phyloP scores from a whole-genome alignment of 1,140 invertebrate genomes.

The Bombus waltoni region DNA sequence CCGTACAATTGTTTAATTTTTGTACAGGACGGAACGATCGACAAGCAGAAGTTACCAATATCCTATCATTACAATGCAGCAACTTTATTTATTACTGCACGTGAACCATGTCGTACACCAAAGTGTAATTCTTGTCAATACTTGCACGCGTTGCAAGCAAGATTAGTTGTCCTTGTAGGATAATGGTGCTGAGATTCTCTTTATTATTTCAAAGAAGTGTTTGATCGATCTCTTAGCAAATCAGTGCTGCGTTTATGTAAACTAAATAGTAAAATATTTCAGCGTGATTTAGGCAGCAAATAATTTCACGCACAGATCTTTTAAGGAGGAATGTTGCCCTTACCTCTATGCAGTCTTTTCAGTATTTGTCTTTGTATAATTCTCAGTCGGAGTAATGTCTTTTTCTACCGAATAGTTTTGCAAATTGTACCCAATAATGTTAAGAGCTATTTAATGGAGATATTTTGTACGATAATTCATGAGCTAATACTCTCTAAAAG shows the following conservation, averaged over 20 bases:
- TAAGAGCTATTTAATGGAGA: conserved; percentile 23
- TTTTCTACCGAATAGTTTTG: background rate
- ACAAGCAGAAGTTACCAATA: conserved; percentile 37
- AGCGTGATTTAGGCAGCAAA: conserved; percentile 43
- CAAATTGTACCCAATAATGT: conserved; percentile 3
- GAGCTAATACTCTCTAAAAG: conserved; percentile 49
- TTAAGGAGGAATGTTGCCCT: conserved; percentile 48
- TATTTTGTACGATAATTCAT: conserved; percentile 28
- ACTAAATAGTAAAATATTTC: conserved; percentile 58
- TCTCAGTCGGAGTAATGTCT: background rate
- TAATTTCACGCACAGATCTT: conserved; percentile 47
- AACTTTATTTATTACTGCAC: conserved; percentile 67
- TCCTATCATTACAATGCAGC: conserved; percentile 55
- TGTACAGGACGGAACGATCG: conserved; percentile 27
- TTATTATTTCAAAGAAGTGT: conserved; percentile 51
- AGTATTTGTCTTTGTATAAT: conserved; percentile 25
- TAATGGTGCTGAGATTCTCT: conserved; percentile 67
- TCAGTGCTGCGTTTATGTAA: conserved; percentile 48
- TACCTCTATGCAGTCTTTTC: background rate
- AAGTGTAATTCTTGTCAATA: conserved; percentile 74
- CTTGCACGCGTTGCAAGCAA: conserved; percentile 59
- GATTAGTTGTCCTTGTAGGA: conserved; percentile 68
- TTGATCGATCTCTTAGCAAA: conserved; percentile 51
- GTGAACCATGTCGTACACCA: conserved; percentile 64
- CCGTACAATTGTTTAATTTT: conserved; percentile 1